Evolutionary conservation across 2,888 invertebrate species (phyloP), one percentile per base, ranked within the genome.

Genomic region (Agrochola litura): DNA sequence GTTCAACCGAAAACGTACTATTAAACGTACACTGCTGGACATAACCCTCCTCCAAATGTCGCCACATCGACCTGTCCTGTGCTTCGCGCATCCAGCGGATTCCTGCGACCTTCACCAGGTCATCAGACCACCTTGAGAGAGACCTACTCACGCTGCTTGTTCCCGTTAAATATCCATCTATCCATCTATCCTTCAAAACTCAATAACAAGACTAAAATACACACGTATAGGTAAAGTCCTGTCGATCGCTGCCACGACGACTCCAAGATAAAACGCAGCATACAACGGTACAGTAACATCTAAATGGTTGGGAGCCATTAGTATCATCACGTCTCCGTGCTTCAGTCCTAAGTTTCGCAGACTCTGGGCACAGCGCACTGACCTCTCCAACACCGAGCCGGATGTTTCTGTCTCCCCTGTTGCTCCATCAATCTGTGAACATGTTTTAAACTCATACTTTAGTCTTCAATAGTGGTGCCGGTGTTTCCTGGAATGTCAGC

Each of bases 241-340:
- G 78, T 95, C 94, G 0, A 94, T 89, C 5, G 92, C 91, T 12
- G 93, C 91, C 4, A 93, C 88, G 5, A 88, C 85, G 0, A 94
- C 91, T 0, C 97, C 97, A 5, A 96, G 87, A 82, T 95, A 97
- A 10, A 96, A 87, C 0, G 95, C 93, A 0, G 97, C 97, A 58
- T 97, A 94, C 25, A 73, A 92, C 0, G 97, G 97, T 60, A 97
- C 92, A 9, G 92, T 89, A 22, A 95, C 83, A 81, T 97, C 94
- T 22, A 96, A 82, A 73, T 95, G 95, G 84, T 95, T 97, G 0
- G 95, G 94, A 2, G 94, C 96, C 93, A 97, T 97, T 2, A 97
- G 85, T 0, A 94, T 85, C 52, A 97, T 91, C 4, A 97, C 93
- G 78, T 97, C 97, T 2, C 95, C 94, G 2, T 87, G 82, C 60